Evolutionary conservation across 2,113 vertebrate species (phyloP).

Genomic region (Aphyosemion australe): DNA sequence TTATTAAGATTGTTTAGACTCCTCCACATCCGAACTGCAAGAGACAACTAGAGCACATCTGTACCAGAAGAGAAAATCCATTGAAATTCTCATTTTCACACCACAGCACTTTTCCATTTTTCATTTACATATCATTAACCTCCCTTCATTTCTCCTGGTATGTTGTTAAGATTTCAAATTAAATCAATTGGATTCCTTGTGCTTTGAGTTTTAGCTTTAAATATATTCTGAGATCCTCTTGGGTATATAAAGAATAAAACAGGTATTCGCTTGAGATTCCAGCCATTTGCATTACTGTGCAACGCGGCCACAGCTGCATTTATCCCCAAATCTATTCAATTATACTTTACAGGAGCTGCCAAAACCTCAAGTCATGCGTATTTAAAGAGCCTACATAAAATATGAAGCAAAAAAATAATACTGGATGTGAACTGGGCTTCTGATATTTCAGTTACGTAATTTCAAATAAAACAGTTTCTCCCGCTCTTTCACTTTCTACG

Average conservation of each 20-base stretch:
- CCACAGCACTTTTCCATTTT: conserved; percentile 68
- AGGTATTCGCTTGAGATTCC: conserved; percentile 8
- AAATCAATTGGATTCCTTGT: conserved; percentile 49
- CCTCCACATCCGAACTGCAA: conserved; percentile 35
- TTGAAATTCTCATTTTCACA: conserved; percentile 66
- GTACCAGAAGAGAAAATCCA: conserved; percentile 25
- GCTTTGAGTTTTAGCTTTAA: conserved; percentile 51
- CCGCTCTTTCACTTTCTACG: conserved; percentile 42
- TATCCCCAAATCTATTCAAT: conserved; percentile 44
- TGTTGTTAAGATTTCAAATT: conserved; percentile 62
- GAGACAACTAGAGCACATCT: conserved; percentile 50
- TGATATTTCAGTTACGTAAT: conserved; percentile 38
- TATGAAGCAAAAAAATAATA: conserved; percentile 28
- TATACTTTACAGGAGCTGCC: conserved; percentile 30
- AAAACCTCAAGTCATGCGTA: conserved; percentile 25
- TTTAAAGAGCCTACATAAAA: conserved; percentile 9
- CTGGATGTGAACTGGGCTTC: conserved; percentile 10
- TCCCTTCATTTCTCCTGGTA: conserved; percentile 63
- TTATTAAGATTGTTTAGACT: conserved; percentile 41
- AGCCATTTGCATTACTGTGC: conserved; percentile 13
- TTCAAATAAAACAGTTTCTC: conserved; percentile 38
- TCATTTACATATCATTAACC: conserved; percentile 77
- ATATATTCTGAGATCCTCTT: conserved; percentile 32
- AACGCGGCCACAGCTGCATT: conserved; percentile 21
- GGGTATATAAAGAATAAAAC: conserved; percentile 22